phyloP scores from a whole-genome alignment of 2,797 vertebrate genomes.

The Hippopotamyrus pictus region DNA sequence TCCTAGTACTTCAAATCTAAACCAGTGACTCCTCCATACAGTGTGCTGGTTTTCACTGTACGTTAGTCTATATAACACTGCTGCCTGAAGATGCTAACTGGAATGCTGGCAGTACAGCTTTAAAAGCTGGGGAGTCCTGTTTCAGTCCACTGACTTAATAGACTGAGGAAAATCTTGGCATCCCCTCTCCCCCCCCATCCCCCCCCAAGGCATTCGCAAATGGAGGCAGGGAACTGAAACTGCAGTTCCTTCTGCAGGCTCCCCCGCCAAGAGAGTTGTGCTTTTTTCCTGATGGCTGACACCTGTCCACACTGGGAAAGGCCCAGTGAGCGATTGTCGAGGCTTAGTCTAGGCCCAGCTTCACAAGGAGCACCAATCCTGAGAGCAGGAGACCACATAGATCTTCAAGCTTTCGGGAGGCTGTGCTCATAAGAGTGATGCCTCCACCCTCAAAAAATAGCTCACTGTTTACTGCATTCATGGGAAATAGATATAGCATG shows the following conservation, averaged over 20 bases:
- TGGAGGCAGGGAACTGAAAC: not conserved
- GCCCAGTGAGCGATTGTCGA: not conserved
- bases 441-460: not conserved
- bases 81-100: not conserved
- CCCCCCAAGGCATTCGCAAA: not conserved
- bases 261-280: not conserved
- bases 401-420: not conserved
- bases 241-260: not conserved
- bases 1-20: not conserved
- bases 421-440: not conserved
- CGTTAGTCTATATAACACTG: not conserved
- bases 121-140: not conserved
- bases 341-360: not conserved
- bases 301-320: not conserved
- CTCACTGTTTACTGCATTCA: not conserved
- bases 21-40: not conserved
- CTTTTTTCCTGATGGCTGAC: not conserved
- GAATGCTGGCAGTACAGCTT: not conserved
- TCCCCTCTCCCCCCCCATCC: not conserved
- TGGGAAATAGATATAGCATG: not conserved
- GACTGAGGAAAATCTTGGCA: not conserved
- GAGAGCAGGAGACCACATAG: not conserved
- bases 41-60: not conserved
- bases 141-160: slow-evolving; percentile 6
- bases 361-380: not conserved